Evolutionary conservation across 2,888 invertebrate genomes (phyloP).

Genomic region (Limnephilus rhombicus): DNA sequence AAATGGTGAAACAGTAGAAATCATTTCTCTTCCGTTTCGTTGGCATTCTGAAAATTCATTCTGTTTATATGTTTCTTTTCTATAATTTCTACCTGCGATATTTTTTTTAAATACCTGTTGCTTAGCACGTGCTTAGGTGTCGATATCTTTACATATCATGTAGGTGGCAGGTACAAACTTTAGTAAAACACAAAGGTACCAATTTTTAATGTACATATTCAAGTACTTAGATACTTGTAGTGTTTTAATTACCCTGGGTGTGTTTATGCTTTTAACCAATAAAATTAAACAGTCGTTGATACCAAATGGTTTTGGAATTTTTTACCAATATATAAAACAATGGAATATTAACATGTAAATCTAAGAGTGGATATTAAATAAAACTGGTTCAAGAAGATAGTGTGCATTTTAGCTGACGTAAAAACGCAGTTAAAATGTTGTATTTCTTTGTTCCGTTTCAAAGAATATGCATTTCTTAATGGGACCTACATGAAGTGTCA

Average conservation of each 20-base stretch:
- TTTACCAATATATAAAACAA: not conserved
- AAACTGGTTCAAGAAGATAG: not conserved
- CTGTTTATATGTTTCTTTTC: no score
- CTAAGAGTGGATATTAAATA: not conserved
- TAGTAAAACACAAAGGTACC: not conserved
- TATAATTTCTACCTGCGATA: no score
- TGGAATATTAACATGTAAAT: not conserved
- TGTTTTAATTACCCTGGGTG: no score
- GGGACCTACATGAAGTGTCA: not conserved
- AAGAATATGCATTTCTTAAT: conserved; percentile 15
- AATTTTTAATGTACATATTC: not conserved
- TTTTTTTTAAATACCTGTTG: not conserved
- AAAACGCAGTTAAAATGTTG: not conserved
- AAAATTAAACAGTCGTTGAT: not conserved
- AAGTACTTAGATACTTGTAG: no score
- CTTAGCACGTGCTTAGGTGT: no score
- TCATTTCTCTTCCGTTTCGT: not conserved
- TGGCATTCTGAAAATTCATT: not conserved
- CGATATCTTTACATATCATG: no score
- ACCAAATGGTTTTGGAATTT: not conserved
- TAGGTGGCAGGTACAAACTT: no score
- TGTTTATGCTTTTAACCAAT: not conserved
- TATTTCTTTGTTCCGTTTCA: not conserved
- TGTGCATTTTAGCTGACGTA: not conserved
- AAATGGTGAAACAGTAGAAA: not conserved